phyloP scores from a whole-genome alignment of 2,888 invertebrate species.

The Lasioglossum oenotherae region DNA sequence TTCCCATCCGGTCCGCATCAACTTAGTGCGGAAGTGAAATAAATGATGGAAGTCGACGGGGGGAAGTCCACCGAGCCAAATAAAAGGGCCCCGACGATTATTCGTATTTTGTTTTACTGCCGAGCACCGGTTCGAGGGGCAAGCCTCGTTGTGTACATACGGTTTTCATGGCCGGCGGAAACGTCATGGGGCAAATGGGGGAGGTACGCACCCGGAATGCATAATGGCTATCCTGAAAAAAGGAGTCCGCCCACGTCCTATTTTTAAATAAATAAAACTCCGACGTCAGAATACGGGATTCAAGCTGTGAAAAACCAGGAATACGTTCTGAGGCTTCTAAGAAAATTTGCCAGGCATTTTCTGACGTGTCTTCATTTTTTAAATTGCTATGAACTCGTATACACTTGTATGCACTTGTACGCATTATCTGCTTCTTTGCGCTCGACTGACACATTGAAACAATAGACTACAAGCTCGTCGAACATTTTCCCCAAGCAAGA shows the following conservation, averaged over 20 bases:
- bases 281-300: too few relatives aligned
- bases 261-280: not conserved
- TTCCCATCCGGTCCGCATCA: constrained; percentile 60
- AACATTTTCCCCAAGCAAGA: not conserved
- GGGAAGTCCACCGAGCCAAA: constrained; percentile 21
- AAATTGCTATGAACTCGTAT: not conserved
- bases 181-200: not conserved
- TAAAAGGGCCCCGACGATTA: constrained; percentile 38
- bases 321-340: not conserved
- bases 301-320: too few relatives aligned
- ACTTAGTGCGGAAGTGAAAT: constrained; percentile 65
- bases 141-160: not conserved
- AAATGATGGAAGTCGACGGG: constrained; percentile 56
- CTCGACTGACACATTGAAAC: not conserved
- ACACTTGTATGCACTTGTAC: too few relatives aligned
- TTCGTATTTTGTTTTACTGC: constrained; percentile 38
- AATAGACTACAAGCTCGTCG: not conserved
- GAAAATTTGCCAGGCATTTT: not conserved
- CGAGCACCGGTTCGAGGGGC: not conserved
- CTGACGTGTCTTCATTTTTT: too few relatives aligned
- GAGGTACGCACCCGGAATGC: not conserved
- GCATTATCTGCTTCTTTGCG: not conserved
- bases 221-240: not conserved
- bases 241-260: not conserved
- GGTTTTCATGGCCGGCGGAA: not conserved